These are phyloP conservation scores for Amphimallon solstitiale DNA, from an alignment of 2,888 invertebrate genomes.

Conservation along the genomic window DNA sequence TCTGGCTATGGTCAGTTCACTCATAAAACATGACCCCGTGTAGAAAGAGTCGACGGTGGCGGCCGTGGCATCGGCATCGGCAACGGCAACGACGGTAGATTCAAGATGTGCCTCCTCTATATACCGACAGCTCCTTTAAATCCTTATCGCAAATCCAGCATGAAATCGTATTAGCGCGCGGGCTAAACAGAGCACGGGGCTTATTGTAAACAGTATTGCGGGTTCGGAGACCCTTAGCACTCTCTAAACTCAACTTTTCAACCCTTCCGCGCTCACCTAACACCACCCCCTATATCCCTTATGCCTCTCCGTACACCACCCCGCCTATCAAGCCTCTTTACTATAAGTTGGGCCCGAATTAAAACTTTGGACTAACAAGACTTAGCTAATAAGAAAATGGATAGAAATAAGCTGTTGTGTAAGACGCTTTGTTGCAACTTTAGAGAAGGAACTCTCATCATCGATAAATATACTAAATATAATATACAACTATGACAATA, in stretches of 20 bases:
- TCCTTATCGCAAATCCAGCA: constrained; percentile 74
- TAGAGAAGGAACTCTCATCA: constrained; percentile 3
- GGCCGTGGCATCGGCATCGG: no score
- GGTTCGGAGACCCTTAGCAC: constrained; percentile 63
- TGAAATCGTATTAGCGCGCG: constrained; percentile 73
- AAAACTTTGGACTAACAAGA: constrained; percentile 73
- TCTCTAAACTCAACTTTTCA: constrained; percentile 61
- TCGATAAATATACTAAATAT: constrained; percentile 10
- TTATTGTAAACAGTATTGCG: constrained; percentile 65
- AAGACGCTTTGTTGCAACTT: constrained; percentile 57
- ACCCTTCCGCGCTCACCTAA: constrained; percentile 50
- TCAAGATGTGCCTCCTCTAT: constrained; percentile 30
- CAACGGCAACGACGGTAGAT: constrained; percentile 17
- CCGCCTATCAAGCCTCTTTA: constrained; percentile 56
- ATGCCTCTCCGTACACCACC: constrained; percentile 31
- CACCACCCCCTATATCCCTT: constrained; percentile 50
- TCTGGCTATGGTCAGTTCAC: constrained; percentile 31
- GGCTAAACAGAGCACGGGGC: constrained; percentile 60
- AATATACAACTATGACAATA: background rate
- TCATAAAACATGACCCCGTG: constrained; percentile 36
- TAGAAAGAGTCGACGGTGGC: constrained; percentile 28
- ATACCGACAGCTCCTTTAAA: constrained; percentile 63
- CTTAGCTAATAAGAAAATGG: constrained; percentile 66
- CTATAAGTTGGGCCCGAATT: constrained; percentile 68
- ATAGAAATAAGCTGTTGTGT: constrained; percentile 65